Conservation (phyloP, 2,113 vertebrate species). For the Gallinago media region DNA sequence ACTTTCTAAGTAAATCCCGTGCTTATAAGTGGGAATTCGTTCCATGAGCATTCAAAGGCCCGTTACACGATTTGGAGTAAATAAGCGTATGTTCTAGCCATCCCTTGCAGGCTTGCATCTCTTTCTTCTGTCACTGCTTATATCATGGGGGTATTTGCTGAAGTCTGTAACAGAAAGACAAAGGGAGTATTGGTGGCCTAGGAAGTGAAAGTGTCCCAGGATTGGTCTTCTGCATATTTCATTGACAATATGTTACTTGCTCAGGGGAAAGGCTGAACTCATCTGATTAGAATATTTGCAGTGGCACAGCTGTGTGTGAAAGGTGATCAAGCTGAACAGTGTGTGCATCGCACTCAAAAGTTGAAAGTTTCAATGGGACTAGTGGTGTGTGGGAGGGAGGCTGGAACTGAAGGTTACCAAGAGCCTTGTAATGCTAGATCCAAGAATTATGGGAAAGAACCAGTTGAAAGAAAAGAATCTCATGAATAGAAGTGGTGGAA, state of each 20-base stretch:
- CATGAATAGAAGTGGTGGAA: background rate
- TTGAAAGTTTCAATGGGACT: background rate
- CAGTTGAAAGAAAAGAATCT: background rate
- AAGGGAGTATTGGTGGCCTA: background rate
- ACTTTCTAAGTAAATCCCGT: conserved; percentile 55
- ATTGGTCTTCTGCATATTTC: background rate
- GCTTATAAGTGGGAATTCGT: conserved; percentile 59
- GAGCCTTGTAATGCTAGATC: background rate
- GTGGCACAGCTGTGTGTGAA: background rate
- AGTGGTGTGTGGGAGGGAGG: background rate
- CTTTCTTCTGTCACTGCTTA: background rate
- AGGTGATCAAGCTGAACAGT: background rate
- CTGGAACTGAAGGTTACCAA: background rate
- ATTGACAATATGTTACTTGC: background rate
- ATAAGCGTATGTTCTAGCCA: background rate
- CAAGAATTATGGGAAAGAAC: background rate
- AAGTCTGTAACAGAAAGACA: background rate
- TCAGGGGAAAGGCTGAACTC: conserved; percentile 4
- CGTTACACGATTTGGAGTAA: background rate
- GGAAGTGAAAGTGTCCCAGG: background rate
- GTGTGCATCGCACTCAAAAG: background rate
- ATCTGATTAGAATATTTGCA: background rate
- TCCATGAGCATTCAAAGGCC: background rate
- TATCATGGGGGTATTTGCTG: background rate
- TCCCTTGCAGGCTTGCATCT: background rate